Evolutionary conservation across 2,113 vertebrate species (phyloP).

Genomic region (Anolis sagrei): DNA sequence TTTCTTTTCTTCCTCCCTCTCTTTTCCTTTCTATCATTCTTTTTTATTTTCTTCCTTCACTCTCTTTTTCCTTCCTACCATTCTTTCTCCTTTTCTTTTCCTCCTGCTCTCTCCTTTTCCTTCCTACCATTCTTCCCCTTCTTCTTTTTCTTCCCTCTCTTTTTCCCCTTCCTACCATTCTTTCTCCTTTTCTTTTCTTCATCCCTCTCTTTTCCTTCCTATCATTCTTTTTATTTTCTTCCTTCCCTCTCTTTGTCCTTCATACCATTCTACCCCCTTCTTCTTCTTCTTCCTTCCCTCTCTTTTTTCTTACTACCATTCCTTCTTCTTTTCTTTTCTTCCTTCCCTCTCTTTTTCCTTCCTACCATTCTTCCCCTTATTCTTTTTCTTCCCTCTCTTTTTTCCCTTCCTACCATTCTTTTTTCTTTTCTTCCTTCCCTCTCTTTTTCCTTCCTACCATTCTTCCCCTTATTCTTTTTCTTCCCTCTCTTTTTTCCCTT

Average conservation of each 20-base stretch:
- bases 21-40: background rate
- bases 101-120: background rate
- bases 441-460: no score
- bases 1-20: background rate
- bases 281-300: background rate
- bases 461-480: no score
- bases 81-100: no score
- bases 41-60: no score
- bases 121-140: no score
- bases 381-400: background rate
- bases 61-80: background rate
- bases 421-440: background rate
- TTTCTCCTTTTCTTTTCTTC: background rate
- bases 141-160: no score
- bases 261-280: background rate
- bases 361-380: no score
- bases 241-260: background rate
- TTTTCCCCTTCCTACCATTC: no score
- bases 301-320: background rate
- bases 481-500: no score
- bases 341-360: background rate
- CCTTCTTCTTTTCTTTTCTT: no score
- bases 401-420: background rate
- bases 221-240: no score
- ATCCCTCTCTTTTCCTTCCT: background rate